phyloP scores from a whole-genome alignment of 2,888 invertebrate genomes.

The Tenodera sinensis region DNA sequence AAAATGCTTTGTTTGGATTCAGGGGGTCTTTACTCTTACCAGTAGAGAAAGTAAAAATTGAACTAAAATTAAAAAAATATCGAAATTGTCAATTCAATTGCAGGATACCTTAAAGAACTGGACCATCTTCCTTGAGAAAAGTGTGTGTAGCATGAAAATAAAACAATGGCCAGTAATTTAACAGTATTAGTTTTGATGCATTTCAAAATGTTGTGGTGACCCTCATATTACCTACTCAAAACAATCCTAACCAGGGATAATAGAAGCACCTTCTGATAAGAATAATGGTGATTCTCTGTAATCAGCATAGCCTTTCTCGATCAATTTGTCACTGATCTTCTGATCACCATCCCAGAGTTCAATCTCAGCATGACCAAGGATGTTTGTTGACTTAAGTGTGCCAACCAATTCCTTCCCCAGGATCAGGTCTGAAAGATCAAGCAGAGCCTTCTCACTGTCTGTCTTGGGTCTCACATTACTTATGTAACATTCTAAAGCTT shows the following conservation, averaged over 20 bases:
- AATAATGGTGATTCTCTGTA: not conserved
- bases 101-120: too few species aligned
- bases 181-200: too few species aligned
- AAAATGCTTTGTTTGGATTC: too few species aligned
- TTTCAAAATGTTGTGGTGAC: too few species aligned
- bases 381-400: not conserved
- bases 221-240: not conserved
- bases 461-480: not conserved
- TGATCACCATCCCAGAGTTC: not conserved
- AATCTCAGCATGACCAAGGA: not conserved
- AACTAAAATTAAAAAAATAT: too few species aligned
- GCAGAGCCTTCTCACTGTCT: not conserved
- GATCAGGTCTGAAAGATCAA: not conserved
- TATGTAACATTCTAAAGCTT: constrained; percentile 10
- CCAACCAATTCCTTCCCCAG: not conserved
- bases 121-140: too few species aligned
- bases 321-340: not conserved
- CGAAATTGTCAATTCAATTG: too few species aligned
- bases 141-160: too few species aligned
- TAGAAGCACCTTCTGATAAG: not conserved
- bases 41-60: too few species aligned
- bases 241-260: not conserved
- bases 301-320: not conserved
- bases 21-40: too few species aligned
- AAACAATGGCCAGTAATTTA: too few species aligned